Evolutionary conservation across 2,113 vertebrate genomes (phyloP), one percentile per base, ranked within the genome.

Genomic region (Eupsittula cactorum): DNA sequence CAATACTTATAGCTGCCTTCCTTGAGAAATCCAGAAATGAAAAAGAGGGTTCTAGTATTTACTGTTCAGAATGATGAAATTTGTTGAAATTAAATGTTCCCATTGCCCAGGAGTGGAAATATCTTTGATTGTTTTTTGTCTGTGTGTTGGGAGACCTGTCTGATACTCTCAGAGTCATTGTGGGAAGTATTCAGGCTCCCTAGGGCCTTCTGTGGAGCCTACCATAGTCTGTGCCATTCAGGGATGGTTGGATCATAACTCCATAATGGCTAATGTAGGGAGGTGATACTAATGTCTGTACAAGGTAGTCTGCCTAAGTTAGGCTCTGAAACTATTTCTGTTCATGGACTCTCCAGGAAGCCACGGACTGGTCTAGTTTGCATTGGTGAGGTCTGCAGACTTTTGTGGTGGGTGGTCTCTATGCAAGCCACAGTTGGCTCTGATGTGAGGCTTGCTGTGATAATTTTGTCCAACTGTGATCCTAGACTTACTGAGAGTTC

Each of bases 391-490:
- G 69, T 84, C 94, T 78, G 55, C 16, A 89, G 83, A 23, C 10
- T 16, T 50, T 60, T 84, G 47, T 2, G 50, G 49, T 93, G 86
- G 89, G 89, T 96, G 96, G 91, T 96, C 95, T 87, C 65, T 46
- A 17, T 23, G 69, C 23, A 73, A 93, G 57, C 25, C 15, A 20
- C 21, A 24, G 6, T 90, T 83, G 35, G 60, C 55, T 90, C 64
- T 49, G 29, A 67, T 24, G 27, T 47, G 76, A 93, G 60, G 50
- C n/a, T 86, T 81, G 52, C 42, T 76, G 33, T 68, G 35, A 68
- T 71, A 42, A 62, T 77, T 96, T 92, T 89, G 52, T 49, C 77
- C 81, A 73, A 84, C 33, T 68, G 27, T 94, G 73, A 90, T 84
- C 60, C 41, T 82, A 74, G 68, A 86, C 87, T 81, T 92, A 80